Percentiles rank a stretch among this genome's conserved stretches.
These are phyloP conservation scores for Coracopsis vasa DNA, from an alignment of 2,113 vertebrate species.

Conservation along the genomic window DNA sequence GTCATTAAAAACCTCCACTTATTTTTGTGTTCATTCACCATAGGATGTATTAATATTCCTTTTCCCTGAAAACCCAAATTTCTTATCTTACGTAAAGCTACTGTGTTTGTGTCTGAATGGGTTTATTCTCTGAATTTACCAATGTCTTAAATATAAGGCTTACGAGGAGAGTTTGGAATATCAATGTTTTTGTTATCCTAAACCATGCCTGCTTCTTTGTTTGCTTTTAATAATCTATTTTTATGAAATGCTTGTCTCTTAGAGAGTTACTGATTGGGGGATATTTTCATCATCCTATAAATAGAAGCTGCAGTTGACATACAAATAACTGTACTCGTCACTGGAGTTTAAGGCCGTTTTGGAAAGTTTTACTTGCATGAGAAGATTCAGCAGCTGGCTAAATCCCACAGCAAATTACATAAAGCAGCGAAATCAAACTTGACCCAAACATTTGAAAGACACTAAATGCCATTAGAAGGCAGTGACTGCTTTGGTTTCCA, in stretches of 20 bases:
- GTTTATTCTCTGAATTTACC: not conserved
- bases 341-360: constrained; percentile 5
- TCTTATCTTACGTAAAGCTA: not conserved
- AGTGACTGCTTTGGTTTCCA: not conserved
- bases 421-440: not conserved
- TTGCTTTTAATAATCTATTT: constrained; percentile 16
- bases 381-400: not conserved
- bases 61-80: not conserved
- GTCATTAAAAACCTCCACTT: not conserved
- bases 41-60: not conserved
- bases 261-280: constrained; percentile 36
- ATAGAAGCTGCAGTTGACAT: constrained; percentile 35
- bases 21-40: not conserved
- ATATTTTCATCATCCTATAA: constrained; percentile 44
- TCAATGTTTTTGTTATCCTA: constrained; percentile 5
- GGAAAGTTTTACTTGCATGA: not conserved
- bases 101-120: not conserved
- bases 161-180: not conserved
- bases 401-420: not conserved
- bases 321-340: constrained; percentile 18
- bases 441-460: not conserved
- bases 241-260: constrained; percentile 31
- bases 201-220: not conserved
- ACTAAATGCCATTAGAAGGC: not conserved
- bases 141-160: not conserved